Percentiles rank a stretch among this genome's conserved stretches.
Evolutionary conservation across 2,797 vertebrate genomes (phyloP).

Genomic region (Sternotherus odoratus): DNA sequence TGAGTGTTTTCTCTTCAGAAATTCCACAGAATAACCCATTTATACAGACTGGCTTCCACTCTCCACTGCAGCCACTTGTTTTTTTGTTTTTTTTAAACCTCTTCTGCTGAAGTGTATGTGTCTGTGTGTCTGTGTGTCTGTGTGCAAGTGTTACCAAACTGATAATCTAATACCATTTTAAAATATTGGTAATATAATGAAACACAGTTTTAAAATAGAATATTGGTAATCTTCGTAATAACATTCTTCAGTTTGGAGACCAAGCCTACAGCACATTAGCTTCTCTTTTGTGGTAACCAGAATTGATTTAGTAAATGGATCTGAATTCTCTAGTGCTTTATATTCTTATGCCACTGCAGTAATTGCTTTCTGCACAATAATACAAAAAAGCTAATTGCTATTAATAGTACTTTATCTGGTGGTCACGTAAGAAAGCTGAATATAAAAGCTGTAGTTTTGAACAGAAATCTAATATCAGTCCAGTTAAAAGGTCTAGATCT

Average conservation of each 20-base stretch:
- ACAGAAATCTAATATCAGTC: background rate
- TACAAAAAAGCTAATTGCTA: constrained; percentile 66
- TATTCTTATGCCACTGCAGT: constrained; percentile 57
- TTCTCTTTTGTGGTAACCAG: constrained; percentile 68
- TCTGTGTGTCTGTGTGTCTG: background rate
- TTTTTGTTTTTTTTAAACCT: constrained; percentile 23
- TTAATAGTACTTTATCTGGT: constrained; percentile 61
- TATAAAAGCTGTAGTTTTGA: background rate
- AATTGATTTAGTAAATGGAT: constrained; percentile 73
- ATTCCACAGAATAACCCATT: constrained; percentile 42
- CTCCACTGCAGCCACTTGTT: constrained; percentile 39
- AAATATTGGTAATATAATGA: constrained; percentile 41
- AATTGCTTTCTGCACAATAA: constrained; percentile 68
- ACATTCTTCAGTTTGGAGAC: constrained; percentile 25
- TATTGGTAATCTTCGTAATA: background rate
- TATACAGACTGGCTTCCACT: constrained; percentile 22
- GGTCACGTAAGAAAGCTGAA: constrained; percentile 46
- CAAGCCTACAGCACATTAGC: constrained; percentile 52
- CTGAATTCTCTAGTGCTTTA: constrained; percentile 62
- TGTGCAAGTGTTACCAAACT: constrained; percentile 45
- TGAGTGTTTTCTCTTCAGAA: constrained; percentile 49
- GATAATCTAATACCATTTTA: constrained; percentile 50
- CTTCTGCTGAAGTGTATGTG: constrained; percentile 36
- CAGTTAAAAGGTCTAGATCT: background rate
- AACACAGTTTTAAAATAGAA: constrained; percentile 57